These are phyloP conservation scores for Polylopha cassiicola DNA, from an alignment of 2,888 invertebrate genomes.

Conservation along the genomic window DNA sequence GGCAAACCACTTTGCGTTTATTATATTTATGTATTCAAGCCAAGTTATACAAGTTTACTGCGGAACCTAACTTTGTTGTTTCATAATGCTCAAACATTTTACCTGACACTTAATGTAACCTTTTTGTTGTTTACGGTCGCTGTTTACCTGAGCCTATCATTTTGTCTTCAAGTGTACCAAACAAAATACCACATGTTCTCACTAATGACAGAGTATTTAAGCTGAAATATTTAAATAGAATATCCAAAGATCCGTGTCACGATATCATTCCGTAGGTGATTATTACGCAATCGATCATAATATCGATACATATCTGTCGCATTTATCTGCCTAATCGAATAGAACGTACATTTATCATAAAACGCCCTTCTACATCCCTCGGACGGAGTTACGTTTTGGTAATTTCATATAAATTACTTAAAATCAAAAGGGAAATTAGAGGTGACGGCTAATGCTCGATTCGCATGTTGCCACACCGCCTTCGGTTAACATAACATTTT, in stretches of 20 bases:
- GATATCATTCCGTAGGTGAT: slow-evolving; percentile 34
- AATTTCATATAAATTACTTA: slow-evolving; percentile 73
- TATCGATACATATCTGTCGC: slow-evolving; percentile 48
- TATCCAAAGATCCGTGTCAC: slow-evolving; percentile 11
- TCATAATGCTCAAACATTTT: too few relatives aligned
- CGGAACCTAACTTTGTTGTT: too few relatives aligned
- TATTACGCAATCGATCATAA: slow-evolving; percentile 61
- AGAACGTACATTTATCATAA: slow-evolving; percentile 59
- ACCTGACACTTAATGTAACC: too few relatives aligned
- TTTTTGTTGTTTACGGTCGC: too few relatives aligned
- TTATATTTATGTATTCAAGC: too few relatives aligned
- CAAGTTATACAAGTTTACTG: too few relatives aligned
- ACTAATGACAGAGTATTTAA: slow-evolving; percentile 7
- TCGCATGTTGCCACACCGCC: slow-evolving; percentile 62
- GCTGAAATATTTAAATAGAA: slow-evolving; percentile 18
- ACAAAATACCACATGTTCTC: slow-evolving; percentile 2
- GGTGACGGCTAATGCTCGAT: slow-evolving; percentile 60
- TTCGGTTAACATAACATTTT: slow-evolving; percentile 63
- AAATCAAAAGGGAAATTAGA: slow-evolving; percentile 73
- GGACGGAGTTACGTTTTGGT: slow-evolving; percentile 49
- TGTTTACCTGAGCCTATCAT: too few relatives aligned
- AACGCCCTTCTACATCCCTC: slow-evolving; percentile 43
- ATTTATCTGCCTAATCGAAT: slow-evolving; percentile 64
- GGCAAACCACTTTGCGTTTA: too few relatives aligned
- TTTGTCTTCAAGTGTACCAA: slow-evolving; percentile 8